Percentiles rank a stretch among this genome's conserved stretches.
Conservation (phyloP, 2,113 vertebrate species). For the Anthoscopus minutus region DNA sequence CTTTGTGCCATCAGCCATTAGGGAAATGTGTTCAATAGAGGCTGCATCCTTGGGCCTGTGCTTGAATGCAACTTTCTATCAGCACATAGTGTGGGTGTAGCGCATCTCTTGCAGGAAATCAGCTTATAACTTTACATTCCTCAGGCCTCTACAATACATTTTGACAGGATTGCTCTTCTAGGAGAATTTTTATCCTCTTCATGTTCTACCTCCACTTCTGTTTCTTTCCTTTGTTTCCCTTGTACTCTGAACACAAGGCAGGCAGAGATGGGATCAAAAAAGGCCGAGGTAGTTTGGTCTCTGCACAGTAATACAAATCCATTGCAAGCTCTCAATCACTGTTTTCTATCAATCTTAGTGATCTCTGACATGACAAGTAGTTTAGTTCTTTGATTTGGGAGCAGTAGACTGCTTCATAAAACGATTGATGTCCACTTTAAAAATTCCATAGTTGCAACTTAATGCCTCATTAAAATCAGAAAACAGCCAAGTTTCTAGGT, state of each 20-base stretch:
- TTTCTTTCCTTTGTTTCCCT: neutral
- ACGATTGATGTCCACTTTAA: neutral
- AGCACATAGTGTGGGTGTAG: neutral
- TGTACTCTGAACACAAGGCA: neutral
- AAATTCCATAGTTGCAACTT: neutral
- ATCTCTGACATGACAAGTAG: neutral
- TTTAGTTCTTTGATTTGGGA: neutral
- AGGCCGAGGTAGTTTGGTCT: rapidly evolving
- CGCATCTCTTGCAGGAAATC: neutral
- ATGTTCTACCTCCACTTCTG: neutral
- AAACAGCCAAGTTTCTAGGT: neutral
- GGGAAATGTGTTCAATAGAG: neutral
- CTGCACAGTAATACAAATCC: neutral
- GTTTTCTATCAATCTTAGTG: neutral
- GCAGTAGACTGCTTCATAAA: neutral
- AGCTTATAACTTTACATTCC: neutral
- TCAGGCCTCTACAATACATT: neutral
- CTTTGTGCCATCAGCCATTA: neutral
- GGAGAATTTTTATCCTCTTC: neutral
- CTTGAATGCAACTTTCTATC: neutral
- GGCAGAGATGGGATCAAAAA: rapidly evolving
- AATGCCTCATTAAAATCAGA: neutral
- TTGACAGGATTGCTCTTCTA: neutral
- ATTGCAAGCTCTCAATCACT: neutral
- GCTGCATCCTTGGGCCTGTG: neutral